Evolutionary conservation across 1,140 invertebrate genomes (phyloP).

Genomic region (Drosophila novamexicana): DNA sequence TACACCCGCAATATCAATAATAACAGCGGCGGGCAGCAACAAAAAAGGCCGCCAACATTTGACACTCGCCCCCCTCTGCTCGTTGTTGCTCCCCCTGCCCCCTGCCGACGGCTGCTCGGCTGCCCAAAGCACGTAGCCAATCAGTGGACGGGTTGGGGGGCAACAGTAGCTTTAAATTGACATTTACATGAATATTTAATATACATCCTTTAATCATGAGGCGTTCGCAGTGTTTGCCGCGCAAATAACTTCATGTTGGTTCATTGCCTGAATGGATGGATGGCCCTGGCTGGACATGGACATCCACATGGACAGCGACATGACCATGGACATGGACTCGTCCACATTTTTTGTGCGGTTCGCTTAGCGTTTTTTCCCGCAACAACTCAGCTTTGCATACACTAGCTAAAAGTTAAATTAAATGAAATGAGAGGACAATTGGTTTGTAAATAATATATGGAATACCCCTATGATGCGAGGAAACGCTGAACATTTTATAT

Average conservation of each 20-base stretch:
- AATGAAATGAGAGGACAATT: neutral
- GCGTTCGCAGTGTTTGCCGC: constrained; percentile 22
- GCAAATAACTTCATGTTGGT: constrained; percentile 48
- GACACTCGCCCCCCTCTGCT: constrained; percentile 43
- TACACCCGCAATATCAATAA: constrained; percentile 65
- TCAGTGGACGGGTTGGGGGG: constrained; percentile 13
- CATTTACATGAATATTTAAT: constrained; percentile 84
- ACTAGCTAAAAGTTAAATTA: neutral
- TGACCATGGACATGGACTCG: constrained; percentile 1
- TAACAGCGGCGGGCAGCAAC: constrained; percentile 33
- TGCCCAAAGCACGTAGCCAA: constrained; percentile 23
- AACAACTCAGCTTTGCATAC: neutral
- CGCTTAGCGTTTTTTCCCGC: constrained; percentile 2
- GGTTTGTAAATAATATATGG: neutral
- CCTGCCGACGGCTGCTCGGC: neutral
- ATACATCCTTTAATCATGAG: constrained; percentile 80
- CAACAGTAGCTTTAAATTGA: constrained; percentile 76
- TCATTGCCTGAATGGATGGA: constrained; percentile 35
- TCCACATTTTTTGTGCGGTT: neutral
- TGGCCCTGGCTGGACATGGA: constrained; percentile 10
- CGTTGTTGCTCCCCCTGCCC: neutral
- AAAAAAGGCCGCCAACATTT: constrained; percentile 67
- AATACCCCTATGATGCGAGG: too few relatives aligned
- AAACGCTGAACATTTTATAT: too few relatives aligned
- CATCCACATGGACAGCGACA: constrained; percentile 4